Evolutionary conservation across 2,797 vertebrate genomes (phyloP).

Genomic region (Chloroceryle inda): DNA sequence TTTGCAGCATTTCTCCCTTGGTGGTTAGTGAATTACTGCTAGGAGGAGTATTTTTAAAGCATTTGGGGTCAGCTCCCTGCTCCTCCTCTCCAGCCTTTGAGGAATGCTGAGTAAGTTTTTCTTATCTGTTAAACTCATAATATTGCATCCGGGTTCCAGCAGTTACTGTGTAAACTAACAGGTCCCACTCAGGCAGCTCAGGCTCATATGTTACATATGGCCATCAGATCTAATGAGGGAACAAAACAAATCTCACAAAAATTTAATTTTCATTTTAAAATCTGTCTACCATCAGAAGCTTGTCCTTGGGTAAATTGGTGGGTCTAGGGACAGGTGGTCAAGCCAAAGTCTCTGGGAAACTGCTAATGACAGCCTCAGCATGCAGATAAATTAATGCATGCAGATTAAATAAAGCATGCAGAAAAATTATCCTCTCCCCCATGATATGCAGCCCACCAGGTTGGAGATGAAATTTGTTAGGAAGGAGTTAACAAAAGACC

Average conservation of each 20-base stretch:
- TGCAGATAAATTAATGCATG: background rate
- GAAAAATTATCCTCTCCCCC: background rate
- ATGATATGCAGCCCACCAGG: background rate
- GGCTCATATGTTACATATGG: background rate
- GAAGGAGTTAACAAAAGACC: background rate
- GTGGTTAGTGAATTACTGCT: background rate
- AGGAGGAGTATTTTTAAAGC: background rate
- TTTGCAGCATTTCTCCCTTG: slow-evolving; percentile 3
- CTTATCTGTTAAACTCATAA: background rate
- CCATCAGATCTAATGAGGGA: background rate
- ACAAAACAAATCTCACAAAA: background rate
- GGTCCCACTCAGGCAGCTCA: background rate
- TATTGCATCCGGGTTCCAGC: background rate
- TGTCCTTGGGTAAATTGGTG: background rate
- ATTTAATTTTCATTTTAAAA: background rate
- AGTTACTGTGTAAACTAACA: background rate
- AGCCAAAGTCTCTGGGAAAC: background rate
- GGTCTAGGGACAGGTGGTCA: background rate
- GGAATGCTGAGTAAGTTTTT: slow-evolving; percentile 58
- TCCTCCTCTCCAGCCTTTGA: background rate
- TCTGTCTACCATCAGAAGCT: background rate
- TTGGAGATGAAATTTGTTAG: background rate
- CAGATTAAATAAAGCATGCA: too few relatives aligned
- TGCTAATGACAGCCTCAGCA: background rate
- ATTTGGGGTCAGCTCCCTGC: slow-evolving; percentile 4